Percentiles rank a stretch among this genome's conserved stretches.
These are phyloP conservation scores for Tridacna gigas DNA, from an alignment of 2,888 invertebrate species.

Conservation along the genomic window DNA sequence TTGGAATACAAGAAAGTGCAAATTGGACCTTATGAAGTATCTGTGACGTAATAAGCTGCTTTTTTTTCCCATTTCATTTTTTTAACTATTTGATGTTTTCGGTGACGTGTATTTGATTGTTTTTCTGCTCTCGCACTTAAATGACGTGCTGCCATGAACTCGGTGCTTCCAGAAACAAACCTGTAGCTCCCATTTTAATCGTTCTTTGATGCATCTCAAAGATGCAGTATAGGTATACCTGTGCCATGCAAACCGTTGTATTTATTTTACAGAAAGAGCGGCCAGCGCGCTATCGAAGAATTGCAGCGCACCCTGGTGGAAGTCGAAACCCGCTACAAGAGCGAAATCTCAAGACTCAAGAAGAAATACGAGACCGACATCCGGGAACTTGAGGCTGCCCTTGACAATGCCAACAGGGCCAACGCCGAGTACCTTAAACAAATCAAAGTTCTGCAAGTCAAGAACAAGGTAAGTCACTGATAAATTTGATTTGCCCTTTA, in stretches of 20 bases:
- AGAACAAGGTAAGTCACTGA: conserved; percentile 88
- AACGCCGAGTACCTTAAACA: conserved; percentile 92
- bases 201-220: too few relatives aligned
- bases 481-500: too few relatives aligned
- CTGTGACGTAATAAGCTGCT: background rate
- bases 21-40: conserved; percentile 42
- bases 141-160: too few relatives aligned
- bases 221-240: too few relatives aligned
- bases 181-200: too few relatives aligned
- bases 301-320: conserved; percentile 84
- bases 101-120: too few relatives aligned
- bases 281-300: conserved; percentile 84
- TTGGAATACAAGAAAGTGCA: conserved; percentile 43
- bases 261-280: conserved; percentile 81
- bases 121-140: too few relatives aligned
- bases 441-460: conserved; percentile 98
- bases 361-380: conserved; percentile 85
- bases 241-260: too few relatives aligned
- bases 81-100: too few relatives aligned
- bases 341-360: conserved; percentile 84
- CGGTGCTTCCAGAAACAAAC: too few relatives aligned
- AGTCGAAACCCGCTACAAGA: conserved; percentile 84
- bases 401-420: conserved; percentile 99
- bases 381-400: conserved; percentile 85
- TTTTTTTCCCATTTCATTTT: too few relatives aligned